These are phyloP conservation scores for Platycnemis pennipes DNA, from an alignment of 2,888 invertebrate genomes.

Conservation along the genomic window DNA sequence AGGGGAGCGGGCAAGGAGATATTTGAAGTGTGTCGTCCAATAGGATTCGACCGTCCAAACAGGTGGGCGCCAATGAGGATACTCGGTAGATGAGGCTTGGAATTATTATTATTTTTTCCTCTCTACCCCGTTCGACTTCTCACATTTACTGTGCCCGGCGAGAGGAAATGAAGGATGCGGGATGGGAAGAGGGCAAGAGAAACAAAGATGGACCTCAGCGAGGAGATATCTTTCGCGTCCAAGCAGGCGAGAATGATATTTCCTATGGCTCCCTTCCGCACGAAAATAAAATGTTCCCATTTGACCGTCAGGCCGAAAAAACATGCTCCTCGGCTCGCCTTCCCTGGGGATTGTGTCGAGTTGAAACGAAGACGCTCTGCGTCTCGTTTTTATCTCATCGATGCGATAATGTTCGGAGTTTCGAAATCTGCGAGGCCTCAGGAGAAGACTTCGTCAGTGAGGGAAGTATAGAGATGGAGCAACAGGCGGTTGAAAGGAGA, in stretches of 20 bases:
- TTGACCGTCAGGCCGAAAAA: background rate
- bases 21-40: slow-evolving; percentile 65
- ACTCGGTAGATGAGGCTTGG: slow-evolving; percentile 10
- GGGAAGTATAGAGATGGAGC: background rate
- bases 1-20: slow-evolving; percentile 30
- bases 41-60: slow-evolving; percentile 64
- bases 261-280: too few species aligned
- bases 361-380: background rate
- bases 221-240: background rate
- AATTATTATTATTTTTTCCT: slow-evolving; percentile 20
- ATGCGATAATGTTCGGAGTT: slow-evolving; percentile 3
- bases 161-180: background rate
- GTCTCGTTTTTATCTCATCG: background rate
- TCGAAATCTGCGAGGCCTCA: background rate
- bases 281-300: background rate
- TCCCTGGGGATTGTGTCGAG: background rate
- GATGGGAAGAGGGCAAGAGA: background rate
- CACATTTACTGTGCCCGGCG: background rate
- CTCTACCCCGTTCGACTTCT: background rate
- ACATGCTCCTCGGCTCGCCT: background rate
- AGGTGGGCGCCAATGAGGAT: slow-evolving; percentile 57
- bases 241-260: too few species aligned
- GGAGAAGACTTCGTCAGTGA: too few species aligned
- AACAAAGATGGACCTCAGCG: background rate
- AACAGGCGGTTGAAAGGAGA: slow-evolving; percentile 3